These are phyloP conservation scores for Caenorhabditis doughertyi DNA, from an alignment of 2,888 invertebrate genomes.

Conservation along the genomic window DNA sequence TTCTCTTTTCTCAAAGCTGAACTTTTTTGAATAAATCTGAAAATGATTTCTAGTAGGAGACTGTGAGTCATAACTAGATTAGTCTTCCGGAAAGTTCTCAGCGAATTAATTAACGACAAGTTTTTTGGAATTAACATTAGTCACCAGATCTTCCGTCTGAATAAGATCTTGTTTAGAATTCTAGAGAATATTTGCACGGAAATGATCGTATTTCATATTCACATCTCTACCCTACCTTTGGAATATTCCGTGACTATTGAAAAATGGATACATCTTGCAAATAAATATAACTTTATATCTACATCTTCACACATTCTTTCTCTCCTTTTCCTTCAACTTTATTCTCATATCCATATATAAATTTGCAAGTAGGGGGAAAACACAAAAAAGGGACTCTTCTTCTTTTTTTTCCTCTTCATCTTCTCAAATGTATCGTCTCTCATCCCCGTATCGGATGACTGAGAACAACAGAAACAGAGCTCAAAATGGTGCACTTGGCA, in stretches of 20 bases:
- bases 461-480: slow-evolving; percentile 12
- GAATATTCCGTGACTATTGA: slow-evolving; percentile 1
- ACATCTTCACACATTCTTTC: not conserved
- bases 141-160: too few species aligned
- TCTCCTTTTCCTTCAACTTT: not conserved
- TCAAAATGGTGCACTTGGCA: slow-evolving; percentile 35
- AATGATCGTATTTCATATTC: too few species aligned
- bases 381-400: slow-evolving; percentile 6
- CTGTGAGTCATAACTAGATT: too few species aligned
- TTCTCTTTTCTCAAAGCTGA: not conserved
- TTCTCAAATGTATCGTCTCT: not conserved
- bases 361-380: slow-evolving; percentile 31
- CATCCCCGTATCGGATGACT: slow-evolving; percentile 21
- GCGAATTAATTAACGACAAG: too few species aligned
- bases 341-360: slow-evolving; percentile 21
- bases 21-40: too few species aligned
- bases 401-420: not conserved
- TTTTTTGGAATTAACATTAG: too few species aligned
- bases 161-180: too few species aligned
- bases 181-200: too few species aligned
- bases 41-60: too few species aligned
- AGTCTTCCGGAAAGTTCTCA: too few species aligned
- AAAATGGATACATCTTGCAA: not conserved
- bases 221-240: not conserved
- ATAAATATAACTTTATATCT: slow-evolving; percentile 2